Percentiles rank a stretch among this genome's conserved stretches.
Conservation (phyloP, 2,888 invertebrate genomes). For the Melangyna quadrimaculata region DNA sequence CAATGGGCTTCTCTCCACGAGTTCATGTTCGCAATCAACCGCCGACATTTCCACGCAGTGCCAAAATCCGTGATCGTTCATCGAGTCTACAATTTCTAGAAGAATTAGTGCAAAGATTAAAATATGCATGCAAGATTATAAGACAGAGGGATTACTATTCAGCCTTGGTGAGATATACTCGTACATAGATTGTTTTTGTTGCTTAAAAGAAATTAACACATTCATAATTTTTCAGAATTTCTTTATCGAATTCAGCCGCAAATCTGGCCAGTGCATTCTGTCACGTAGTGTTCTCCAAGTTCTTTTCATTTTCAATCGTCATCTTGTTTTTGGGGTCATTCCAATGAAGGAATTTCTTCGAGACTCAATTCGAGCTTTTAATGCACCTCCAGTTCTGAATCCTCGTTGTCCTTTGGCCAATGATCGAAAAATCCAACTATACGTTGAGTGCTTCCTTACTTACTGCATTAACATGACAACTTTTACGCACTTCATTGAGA, state of each 20-base stretch:
- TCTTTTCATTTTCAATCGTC: conserved; percentile 84
- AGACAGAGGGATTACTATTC: conserved; percentile 90
- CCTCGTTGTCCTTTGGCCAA: conserved; percentile 85
- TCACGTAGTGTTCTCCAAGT: conserved; percentile 94
- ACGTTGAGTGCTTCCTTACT: conserved; percentile 92
- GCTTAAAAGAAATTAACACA: neutral
- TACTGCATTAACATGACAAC: conserved; percentile 89
- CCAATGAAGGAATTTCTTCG: conserved; percentile 89
- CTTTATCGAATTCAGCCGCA: conserved; percentile 95
- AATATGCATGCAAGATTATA: conserved; percentile 91
- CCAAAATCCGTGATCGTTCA: conserved; percentile 90
- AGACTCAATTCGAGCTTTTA: conserved; percentile 93
- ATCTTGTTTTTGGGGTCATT: conserved; percentile 79
- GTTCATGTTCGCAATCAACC: conserved; percentile 97
- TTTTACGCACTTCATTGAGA: conserved; percentile 91
- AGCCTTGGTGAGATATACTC: conserved; percentile 87
- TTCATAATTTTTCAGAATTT: conserved; percentile 86
- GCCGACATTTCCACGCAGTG: conserved; percentile 98
- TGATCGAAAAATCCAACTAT: conserved; percentile 86
- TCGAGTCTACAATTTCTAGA: conserved; percentile 89
- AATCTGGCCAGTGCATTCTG: conserved; percentile 92
- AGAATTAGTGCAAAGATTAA: conserved; percentile 90
- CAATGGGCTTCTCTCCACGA: conserved; percentile 97
- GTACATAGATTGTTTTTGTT: neutral
- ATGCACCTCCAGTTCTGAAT: conserved; percentile 93